Percentiles rank a stretch among this genome's conserved stretches.
Conservation (phyloP, 2,113 vertebrate species). For the Pseudolaguvia tuberculata region DNA sequence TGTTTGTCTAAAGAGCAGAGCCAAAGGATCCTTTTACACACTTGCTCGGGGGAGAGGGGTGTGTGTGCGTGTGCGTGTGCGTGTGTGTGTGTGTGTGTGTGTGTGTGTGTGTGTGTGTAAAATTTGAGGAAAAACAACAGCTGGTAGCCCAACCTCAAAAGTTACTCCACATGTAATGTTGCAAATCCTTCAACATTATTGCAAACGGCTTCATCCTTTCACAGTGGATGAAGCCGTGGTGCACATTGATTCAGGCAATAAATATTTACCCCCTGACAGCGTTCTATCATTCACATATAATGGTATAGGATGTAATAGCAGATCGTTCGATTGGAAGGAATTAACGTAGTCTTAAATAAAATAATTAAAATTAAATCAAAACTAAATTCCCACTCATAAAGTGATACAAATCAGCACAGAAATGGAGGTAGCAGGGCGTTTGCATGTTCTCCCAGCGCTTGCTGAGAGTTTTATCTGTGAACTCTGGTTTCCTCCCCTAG, state of each 20-base stretch:
- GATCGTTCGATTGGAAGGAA: background rate
- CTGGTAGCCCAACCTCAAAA: conserved; percentile 45
- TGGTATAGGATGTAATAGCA: background rate
- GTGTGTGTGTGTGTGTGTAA: no score
- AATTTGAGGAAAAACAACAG: conserved; percentile 54
- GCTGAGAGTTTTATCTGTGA: no score
- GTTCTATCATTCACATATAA: background rate
- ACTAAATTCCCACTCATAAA: background rate
- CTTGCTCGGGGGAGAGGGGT: conserved; percentile 15
- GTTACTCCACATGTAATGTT: no score
- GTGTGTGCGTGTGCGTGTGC: no score
- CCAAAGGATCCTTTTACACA: conserved; percentile 22
- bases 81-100: no score
- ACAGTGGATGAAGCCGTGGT: background rate
- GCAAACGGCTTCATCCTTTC: no score
- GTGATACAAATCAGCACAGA: background rate
- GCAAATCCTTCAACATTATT: no score
- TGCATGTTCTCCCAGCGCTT: no score
- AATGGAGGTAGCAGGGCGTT: background rate
- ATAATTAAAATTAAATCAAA: background rate
- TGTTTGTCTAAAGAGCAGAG: conserved; percentile 19
- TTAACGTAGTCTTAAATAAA: background rate
- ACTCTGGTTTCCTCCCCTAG: no score
- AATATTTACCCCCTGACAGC: background rate
- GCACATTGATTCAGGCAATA: background rate